Conservation (phyloP, 2,113 vertebrate species). For the Vulpes vulpes region DNA sequence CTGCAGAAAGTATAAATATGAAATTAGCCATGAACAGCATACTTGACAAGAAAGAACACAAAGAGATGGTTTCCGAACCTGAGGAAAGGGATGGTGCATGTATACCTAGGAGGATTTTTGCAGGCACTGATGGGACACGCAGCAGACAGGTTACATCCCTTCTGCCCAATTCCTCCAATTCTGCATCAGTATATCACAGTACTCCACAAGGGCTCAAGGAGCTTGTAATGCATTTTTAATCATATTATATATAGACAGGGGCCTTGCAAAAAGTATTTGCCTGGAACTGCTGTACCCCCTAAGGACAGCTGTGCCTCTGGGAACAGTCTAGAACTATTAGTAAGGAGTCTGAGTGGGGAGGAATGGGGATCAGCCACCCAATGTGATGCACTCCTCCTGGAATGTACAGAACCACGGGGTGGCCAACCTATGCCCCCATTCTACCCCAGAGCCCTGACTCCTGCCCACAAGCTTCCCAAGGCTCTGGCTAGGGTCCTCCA, state of each 20-base stretch:
- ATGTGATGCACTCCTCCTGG: not conserved
- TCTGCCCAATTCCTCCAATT: not conserved
- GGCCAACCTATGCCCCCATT: fast-evolving
- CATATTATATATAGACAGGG: not conserved
- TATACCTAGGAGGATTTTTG: not conserved
- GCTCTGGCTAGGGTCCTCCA: not conserved
- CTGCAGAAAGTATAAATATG: constrained; percentile 72
- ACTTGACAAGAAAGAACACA: not conserved
- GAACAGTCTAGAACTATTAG: not conserved
- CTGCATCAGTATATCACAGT: not conserved
- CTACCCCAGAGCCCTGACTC: not conserved
- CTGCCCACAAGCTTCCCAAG: not conserved
- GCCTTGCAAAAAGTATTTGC: not conserved
- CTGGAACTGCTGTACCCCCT: not conserved
- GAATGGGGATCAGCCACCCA: not conserved
- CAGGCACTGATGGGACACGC: fast-evolving
- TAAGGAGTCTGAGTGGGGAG: not conserved
- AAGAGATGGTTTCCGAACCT: not conserved
- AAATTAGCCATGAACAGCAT: not conserved
- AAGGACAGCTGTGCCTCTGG: not conserved
- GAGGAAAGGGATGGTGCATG: not conserved
- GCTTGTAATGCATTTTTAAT: not conserved
- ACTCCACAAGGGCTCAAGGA: fast-evolving
- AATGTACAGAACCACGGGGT: not conserved
- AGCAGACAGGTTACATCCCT: not conserved